These are phyloP conservation scores for Hydriomena furcata DNA, from an alignment of 2,888 invertebrate genomes.

Conservation along the genomic window DNA sequence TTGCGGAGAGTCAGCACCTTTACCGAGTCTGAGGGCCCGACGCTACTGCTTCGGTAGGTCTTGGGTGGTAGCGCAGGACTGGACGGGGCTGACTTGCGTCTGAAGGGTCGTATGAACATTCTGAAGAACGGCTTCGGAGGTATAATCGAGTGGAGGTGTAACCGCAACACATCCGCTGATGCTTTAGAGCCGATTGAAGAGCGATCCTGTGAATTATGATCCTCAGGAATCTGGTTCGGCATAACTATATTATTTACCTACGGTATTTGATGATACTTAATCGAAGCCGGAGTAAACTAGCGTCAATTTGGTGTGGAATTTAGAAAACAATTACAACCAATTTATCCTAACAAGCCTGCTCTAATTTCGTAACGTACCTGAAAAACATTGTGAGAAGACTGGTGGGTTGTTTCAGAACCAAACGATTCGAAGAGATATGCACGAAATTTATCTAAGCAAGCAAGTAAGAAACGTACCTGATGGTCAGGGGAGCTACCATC, in stretches of 20 bases:
- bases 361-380: no score
- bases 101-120: conserved; percentile 86
- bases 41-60: conserved; percentile 76
- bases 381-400: no score
- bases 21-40: conserved; percentile 78
- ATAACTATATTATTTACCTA: conserved; percentile 2
- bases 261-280: background rate
- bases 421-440: no score
- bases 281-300: conserved; percentile 4
- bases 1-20: conserved; percentile 62
- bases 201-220: conserved; percentile 65
- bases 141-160: conserved; percentile 81
- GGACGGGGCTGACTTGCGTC: conserved; percentile 86
- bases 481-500: conserved; percentile 86
- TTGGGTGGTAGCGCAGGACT: conserved; percentile 85
- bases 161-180: conserved; percentile 77
- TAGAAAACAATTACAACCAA: conserved; percentile 15
- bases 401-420: no score
- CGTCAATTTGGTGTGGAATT: conserved; percentile 7
- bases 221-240: conserved; percentile 20
- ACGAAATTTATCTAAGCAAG: no score
- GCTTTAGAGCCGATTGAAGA: conserved; percentile 80
- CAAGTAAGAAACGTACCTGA: conserved; percentile 80
- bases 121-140: conserved; percentile 85
- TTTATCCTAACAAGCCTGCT: conserved; percentile 12